phyloP scores from a whole-genome alignment of 64 coral and sea anemone species.

The Cladopsammia gracilis region DNA sequence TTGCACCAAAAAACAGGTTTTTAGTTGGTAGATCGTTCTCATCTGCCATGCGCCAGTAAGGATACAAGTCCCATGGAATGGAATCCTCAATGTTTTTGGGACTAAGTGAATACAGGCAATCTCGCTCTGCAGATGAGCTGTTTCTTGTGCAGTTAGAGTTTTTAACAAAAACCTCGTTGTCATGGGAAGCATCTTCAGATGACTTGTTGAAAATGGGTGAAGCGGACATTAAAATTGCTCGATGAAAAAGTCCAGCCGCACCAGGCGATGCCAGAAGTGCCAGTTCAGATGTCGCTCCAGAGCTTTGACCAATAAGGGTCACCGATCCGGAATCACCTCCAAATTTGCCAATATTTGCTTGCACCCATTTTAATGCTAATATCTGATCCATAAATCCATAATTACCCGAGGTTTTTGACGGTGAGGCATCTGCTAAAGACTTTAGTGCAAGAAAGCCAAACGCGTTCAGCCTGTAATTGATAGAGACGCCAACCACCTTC shows the following conservation, averaged over 20 bases:
- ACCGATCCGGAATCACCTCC: slow-evolving; percentile 70
- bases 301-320: slow-evolving; percentile 74
- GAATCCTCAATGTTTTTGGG: slow-evolving; percentile 42
- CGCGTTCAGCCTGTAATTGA: slow-evolving; percentile 75
- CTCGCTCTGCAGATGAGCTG: slow-evolving; percentile 6
- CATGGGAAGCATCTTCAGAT: slow-evolving; percentile 59
- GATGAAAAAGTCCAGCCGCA: slow-evolving; percentile 56
- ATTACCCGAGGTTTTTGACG: slow-evolving; percentile 53
- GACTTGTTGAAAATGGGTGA: slow-evolving; percentile 67
- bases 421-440: slow-evolving; percentile 15
- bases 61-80: slow-evolving; percentile 88
- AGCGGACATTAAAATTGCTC: slow-evolving; percentile 47
- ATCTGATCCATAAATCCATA: slow-evolving; percentile 90
- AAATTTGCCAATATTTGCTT: slow-evolving; percentile 71
- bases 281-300: slow-evolving; percentile 62
- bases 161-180: slow-evolving; percentile 77
- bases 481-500: slow-evolving; percentile 53
- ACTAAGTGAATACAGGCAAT: slow-evolving; percentile 53
- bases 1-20: slow-evolving; percentile 51
- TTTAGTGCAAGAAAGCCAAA: slow-evolving; percentile 87
- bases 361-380: slow-evolving; percentile 69
- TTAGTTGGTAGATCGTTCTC: slow-evolving; percentile 68
- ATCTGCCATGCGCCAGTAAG: slow-evolving; percentile 63
- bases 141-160: slow-evolving; percentile 33
- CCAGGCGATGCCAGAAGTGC: slow-evolving; percentile 42